Conservation (phyloP, 2,797 vertebrate genomes). For the Clarias platycephalus region DNA sequence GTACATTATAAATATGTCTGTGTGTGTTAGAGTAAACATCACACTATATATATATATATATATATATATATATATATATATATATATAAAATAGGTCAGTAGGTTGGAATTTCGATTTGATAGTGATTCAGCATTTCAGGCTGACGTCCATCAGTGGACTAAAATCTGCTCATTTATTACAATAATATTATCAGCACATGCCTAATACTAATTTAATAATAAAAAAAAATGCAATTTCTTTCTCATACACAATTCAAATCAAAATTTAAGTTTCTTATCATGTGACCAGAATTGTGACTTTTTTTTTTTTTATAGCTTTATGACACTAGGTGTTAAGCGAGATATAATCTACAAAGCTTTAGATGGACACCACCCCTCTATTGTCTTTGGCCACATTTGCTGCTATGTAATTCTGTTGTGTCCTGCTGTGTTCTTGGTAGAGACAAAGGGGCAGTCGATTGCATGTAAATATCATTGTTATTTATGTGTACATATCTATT, state of each 20-base stretch:
- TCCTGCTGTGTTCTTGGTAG: slow-evolving; percentile 64
- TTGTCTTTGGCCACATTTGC: slow-evolving; percentile 60
- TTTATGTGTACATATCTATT: slow-evolving; percentile 66
- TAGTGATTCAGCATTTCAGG: not conserved
- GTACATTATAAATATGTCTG: not conserved
- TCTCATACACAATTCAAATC: not conserved
- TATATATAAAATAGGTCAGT: not conserved
- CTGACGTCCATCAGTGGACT: not conserved
- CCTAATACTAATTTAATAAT: not conserved
- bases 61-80: too few species aligned
- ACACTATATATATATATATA: not conserved
- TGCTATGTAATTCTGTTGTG: slow-evolving; percentile 67
- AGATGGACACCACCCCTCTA: slow-evolving; percentile 53
- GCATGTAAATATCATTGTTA: slow-evolving; percentile 68
- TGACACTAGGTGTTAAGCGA: slow-evolving; percentile 51
- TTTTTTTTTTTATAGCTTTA: slow-evolving; percentile 29
- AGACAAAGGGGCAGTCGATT: slow-evolving; percentile 63
- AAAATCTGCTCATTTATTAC: too few species aligned
- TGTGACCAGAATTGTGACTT: not conserved
- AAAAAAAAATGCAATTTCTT: not conserved
- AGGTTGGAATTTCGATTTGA: not conserved
- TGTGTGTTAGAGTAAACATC: not conserved
- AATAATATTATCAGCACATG: not conserved
- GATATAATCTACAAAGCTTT: slow-evolving; percentile 44
- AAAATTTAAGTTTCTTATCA: slow-evolving; percentile 21